Base-by-base conservation (phyloP, 2,888 invertebrate genomes). In the Exephanes ischioxanthus region DNA sequence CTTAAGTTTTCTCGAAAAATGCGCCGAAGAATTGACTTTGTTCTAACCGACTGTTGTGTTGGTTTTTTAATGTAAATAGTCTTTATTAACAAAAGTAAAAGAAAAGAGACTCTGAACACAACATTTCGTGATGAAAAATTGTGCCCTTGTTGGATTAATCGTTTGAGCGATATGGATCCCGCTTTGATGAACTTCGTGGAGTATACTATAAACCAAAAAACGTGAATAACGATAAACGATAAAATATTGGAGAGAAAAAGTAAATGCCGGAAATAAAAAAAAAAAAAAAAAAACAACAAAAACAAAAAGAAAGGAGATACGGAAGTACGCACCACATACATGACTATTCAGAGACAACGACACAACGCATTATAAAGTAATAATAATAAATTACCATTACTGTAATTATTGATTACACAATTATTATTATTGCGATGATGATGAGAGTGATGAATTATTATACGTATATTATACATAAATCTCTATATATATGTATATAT, bases 331-430 rank as follows among this genome's bases (percentile, higher is more conserved):
- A 91, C 84, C 90, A 89, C 68, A 80, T 83, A 91, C 88, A 91
- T 91, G 92, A 93, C 92, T 93, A 94, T 93, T 94, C 93, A 92
- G 92, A 93, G 93, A 94, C 94, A 94, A 94, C 94, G 94, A 94
- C 93, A 94, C 93, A 94, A 91, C 92, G 93, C 93, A 93, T 94
- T 93, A 93, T 92, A 91, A 93, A 92, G 91, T 93, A 93, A 93
- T 92, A 91, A 92, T 90, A 89, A 92, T 90, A 91, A 89, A 86
- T 85, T 82, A 85, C 53, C 78, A 85, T 85, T 82, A 85, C 81
- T 70, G 70, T 77, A 79, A 84, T 85, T 72, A 87, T 83, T 75
- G 85, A 88, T 86, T 86, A 76, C 68, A 77, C 83, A 78, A 61
- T 66, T 75, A n/a, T 77, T 78, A 85, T 85, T 85, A 87, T 84